Percentiles rank a stretch among this genome's conserved stretches.
Conservation (phyloP, 2,113 vertebrate genomes). For the Clarias macrocephalus region DNA sequence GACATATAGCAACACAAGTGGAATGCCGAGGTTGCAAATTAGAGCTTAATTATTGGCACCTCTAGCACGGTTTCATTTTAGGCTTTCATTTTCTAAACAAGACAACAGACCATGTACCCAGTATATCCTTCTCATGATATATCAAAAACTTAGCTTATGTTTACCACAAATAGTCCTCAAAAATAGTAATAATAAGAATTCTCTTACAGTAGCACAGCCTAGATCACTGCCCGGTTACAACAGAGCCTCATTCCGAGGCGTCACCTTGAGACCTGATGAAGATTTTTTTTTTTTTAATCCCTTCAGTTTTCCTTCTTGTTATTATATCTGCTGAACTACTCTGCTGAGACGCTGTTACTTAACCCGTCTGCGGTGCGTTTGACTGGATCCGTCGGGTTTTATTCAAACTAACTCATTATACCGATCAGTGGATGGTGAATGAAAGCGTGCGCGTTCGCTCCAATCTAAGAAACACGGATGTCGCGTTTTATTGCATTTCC, state of each 20-base stretch:
- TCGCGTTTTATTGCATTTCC: not conserved
- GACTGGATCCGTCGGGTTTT: conserved; percentile 55
- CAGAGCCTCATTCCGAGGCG: not conserved
- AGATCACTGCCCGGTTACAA: not conserved
- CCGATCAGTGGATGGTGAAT: not conserved
- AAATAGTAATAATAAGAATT: too few species aligned
- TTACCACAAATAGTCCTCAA: not conserved
- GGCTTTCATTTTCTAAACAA: not conserved
- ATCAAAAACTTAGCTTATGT: not conserved
- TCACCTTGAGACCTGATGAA: not conserved
- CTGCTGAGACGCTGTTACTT: conserved; percentile 56
- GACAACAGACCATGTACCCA: not conserved
- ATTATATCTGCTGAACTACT: conserved; percentile 32
- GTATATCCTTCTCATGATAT: not conserved
- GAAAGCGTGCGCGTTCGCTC: not conserved
- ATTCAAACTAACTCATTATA: not conserved
- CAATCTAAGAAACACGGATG: not conserved
- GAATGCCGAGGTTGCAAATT: not conserved
- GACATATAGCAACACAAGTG: not conserved
- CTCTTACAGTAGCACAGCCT: not conserved
- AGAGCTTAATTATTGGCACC: not conserved
- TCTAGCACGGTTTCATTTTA: not conserved
- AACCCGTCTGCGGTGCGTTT: conserved; percentile 58
- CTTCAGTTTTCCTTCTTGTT: conserved; percentile 53
- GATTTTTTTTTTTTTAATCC: conserved; percentile 2